These are phyloP conservation scores for Psittacus erithacus DNA, from an alignment of 2,113 vertebrate species.

Conservation along the genomic window DNA sequence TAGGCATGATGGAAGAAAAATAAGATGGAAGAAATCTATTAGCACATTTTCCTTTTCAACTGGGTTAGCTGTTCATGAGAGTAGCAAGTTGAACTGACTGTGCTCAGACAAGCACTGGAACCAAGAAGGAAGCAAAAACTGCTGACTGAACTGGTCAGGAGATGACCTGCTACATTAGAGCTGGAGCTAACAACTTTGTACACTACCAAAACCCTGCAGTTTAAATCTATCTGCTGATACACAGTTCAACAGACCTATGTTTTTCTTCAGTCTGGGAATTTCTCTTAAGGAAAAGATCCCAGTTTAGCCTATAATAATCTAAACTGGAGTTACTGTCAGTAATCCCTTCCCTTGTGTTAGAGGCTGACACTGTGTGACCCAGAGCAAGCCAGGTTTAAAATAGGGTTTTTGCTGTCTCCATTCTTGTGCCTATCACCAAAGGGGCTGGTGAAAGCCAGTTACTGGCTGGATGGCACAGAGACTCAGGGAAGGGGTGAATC, in stretches of 20 bases:
- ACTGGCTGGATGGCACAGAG: background rate
- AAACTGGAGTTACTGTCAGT: background rate
- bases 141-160: background rate
- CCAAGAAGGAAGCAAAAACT: background rate
- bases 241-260: background rate
- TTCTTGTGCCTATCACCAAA: background rate
- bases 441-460: background rate
- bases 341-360: background rate
- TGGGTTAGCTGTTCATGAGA: background rate
- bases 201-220: background rate
- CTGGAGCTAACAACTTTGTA: background rate
- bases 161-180: background rate
- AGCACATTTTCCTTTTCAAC: background rate
- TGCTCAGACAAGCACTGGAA: background rate
- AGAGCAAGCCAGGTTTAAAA: background rate
- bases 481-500: background rate
- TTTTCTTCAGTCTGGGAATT: background rate
- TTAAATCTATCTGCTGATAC: background rate
- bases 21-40: background rate
- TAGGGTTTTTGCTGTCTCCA: background rate
- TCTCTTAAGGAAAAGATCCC: background rate
- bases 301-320: background rate
- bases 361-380: background rate
- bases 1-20: background rate
- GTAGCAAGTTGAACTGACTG: background rate